Base-by-base conservation (phyloP, 1,140 invertebrate species). In the Drosophila ananassae region DNA sequence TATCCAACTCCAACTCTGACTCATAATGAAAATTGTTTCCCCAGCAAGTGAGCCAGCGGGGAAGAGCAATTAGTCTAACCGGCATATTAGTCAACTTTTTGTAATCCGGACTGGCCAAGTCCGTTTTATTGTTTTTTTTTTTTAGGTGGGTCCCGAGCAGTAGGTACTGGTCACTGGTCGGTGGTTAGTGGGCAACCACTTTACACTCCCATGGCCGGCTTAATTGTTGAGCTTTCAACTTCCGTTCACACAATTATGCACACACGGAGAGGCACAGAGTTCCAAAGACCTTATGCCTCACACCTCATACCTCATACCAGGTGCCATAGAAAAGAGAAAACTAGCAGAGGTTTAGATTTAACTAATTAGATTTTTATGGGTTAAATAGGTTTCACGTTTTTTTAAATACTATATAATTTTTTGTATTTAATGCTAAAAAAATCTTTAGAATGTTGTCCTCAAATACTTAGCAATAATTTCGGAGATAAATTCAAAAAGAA, bases 161-260 rank as follows among this genome's bases (percentile, higher is more conserved):
- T 10, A 8, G 30, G 2, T 8, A 37, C 34, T 10, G 34, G 34
- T 1, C 12, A 37, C 30, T 2, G 32, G 32, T 8, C 32, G 25
- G 6, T 6, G 25, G 25, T 28, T 6, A 32, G 2, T 10, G 34
- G 34, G 10, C 12, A 46, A 37, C 21, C 44, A 25, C 28, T 46
- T 32, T 44, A 62, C 51, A 62, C 28, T 63, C 53, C 51, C 53
- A 56, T 47, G 41, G 41, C 21, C 28, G 7, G 41, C 52, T 47
- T 63, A 47, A 63, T 63, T 56, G 60, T 37, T 17, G 53, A 63
- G 60, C 41, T 63, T 56, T 63, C 41, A 56, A 63, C 60, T 62
- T 62, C 59, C 59, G 59, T 62, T 62, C 59, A 62, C 59, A 62
- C 58, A 53, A 60, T 60, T 52, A 52, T 60, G 48, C 58, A 52